phyloP scores from a whole-genome alignment of 2,797 vertebrate genomes.

The Pseudochirops corinnae region DNA sequence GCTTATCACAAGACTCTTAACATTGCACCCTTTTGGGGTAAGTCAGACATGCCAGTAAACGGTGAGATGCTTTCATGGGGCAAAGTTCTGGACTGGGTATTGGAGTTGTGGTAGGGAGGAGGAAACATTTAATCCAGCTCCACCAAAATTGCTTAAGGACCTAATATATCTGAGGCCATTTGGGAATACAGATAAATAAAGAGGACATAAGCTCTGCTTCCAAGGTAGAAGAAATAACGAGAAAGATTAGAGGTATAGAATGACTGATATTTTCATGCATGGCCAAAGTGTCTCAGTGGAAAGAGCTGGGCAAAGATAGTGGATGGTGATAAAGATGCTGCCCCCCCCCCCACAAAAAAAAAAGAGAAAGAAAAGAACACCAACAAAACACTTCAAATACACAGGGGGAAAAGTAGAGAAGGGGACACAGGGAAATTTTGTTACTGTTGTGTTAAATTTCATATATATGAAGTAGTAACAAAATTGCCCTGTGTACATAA shows the following conservation, averaged over 20 bases:
- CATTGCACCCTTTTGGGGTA: neutral
- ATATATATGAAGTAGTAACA: neutral
- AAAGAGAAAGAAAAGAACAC: neutral
- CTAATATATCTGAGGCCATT: neutral
- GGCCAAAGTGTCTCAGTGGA: neutral
- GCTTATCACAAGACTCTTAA: neutral
- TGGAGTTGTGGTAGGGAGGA: neutral
- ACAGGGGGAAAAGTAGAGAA: neutral
- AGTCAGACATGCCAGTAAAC: neutral
- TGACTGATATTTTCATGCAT: neutral
- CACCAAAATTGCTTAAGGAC: neutral
- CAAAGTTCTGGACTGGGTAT: neutral
- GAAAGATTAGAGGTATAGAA: neutral
- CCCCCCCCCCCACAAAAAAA: neutral
- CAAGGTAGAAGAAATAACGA: neutral
- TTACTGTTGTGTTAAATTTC: neutral
- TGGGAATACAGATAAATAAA: neutral
- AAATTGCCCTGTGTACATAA: neutral
- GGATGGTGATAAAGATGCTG: neutral
- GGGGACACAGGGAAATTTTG: neutral
- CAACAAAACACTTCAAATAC: neutral
- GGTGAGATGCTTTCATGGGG: neutral
- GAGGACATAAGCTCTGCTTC: neutral
- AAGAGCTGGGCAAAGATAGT: neutral
- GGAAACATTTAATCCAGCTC: neutral